A percentile compares a stretch with the other conserved stretches of the same genome.
phyloP scores from a whole-genome alignment of 1,140 invertebrate genomes.

The Anastrepha ludens region DNA sequence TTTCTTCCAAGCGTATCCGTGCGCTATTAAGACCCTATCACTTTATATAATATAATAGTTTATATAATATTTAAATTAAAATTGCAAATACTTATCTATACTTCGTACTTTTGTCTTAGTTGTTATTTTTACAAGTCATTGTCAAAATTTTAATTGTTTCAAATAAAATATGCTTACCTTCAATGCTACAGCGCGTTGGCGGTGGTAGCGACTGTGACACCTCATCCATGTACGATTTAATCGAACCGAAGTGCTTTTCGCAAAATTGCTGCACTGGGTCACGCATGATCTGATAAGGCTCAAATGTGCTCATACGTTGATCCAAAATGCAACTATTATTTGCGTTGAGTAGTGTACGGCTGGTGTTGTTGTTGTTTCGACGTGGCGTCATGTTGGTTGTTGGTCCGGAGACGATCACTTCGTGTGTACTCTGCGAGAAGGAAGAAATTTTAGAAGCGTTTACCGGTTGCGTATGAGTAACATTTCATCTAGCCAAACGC shows the following conservation, averaged over 20 bases:
- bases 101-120: too few relatives aligned
- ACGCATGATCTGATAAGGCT: slow-evolving; percentile 87
- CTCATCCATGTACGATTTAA: slow-evolving; percentile 92
- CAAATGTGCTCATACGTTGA: slow-evolving; percentile 88
- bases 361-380: slow-evolving; percentile 82
- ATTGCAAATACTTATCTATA: too few relatives aligned
- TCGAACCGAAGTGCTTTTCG: slow-evolving; percentile 94
- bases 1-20: too few relatives aligned
- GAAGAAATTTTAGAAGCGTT: background rate
- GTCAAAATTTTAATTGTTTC: too few relatives aligned
- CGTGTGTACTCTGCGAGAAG: slow-evolving; percentile 61
- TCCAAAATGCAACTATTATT: slow-evolving; percentile 76
- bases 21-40: too few relatives aligned
- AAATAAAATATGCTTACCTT: slow-evolving; percentile 78
- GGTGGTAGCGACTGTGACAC: slow-evolving; percentile 89
- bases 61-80: too few relatives aligned
- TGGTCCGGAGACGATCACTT: slow-evolving; percentile 76
- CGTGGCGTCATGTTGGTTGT: slow-evolving; percentile 80
- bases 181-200: slow-evolving; percentile 92
- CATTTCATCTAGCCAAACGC: background rate
- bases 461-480: slow-evolving; percentile 25
- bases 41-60: too few relatives aligned
- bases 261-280: slow-evolving; percentile 96
- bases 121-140: too few relatives aligned
- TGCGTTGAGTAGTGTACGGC: slow-evolving; percentile 81